Conservation (phyloP, 2,113 vertebrate species). For the Crotophaga sulcirostris region DNA sequence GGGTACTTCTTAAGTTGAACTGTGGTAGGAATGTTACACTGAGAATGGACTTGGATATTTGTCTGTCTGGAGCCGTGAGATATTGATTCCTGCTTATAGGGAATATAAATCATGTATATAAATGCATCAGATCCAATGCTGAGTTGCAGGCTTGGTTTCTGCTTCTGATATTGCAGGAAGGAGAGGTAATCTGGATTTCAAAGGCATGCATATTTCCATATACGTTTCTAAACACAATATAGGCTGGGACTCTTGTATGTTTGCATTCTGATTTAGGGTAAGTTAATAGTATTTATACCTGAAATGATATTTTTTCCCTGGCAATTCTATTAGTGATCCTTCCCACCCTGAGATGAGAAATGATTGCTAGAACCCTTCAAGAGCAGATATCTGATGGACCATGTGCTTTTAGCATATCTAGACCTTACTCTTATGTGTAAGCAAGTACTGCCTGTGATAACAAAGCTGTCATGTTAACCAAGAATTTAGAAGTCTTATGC, state of each 20-base stretch:
- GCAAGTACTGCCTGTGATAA: background rate
- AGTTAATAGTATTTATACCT: background rate
- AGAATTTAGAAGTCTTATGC: background rate
- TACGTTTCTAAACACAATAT: background rate
- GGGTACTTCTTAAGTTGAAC: background rate
- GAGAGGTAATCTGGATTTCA: background rate
- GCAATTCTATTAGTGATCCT: background rate
- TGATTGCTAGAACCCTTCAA: background rate
- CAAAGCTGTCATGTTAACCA: background rate
- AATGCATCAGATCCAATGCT: background rate
- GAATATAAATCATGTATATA: background rate
- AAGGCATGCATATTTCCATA: background rate
- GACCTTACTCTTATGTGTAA: background rate
- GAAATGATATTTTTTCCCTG: background rate
- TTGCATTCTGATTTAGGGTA: background rate
- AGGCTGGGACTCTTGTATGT: background rate
- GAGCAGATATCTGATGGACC: background rate
- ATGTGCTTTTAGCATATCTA: background rate
- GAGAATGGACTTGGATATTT: background rate
- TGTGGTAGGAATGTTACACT: background rate
- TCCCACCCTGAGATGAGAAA: background rate
- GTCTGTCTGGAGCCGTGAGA: background rate
- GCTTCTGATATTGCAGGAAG: background rate
- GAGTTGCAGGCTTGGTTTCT: background rate
- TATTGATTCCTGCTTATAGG: background rate